Evolutionary conservation across 2,888 invertebrate genomes (phyloP), one percentile per base, ranked within the genome.

Genomic region (Pedicia rivosa): DNA sequence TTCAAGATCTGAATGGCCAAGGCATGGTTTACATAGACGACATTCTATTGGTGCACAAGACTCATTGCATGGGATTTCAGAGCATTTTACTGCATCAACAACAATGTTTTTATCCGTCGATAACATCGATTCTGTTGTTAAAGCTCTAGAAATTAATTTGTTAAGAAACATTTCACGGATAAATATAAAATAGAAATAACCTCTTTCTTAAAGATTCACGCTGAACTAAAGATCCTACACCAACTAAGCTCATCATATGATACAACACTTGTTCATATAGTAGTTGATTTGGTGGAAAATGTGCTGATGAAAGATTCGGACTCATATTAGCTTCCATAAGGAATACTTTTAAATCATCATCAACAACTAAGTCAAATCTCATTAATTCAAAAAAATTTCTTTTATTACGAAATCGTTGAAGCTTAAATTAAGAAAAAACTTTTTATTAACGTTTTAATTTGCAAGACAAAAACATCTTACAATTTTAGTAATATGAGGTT

Each of bases 311-410:
- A 40, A 97, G 67, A 65, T 97, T 97, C 0, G 97, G 97, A 10
- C 92, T 92, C 97, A 97, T 95, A 53, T 97, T 97, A 1, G 90
- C 94, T 65, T 97, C 97, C 72, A 97, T 78, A 5, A 92, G 65
- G 50, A 74, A 82, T 1, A 94, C 83, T 34, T 79, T 80, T 1
- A 95, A 56, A 37, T 88, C 65, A 45, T 87, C 81, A 55, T 95
- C 91, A 3, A 95, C 64, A 0, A 91, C 78, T 53, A 97, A 79
- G 59, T 97, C 97, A 53, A 97, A 87, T 20, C 97, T 73, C 63
- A 92, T 80, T 67, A 97, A 67, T 61, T 97, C 95, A 59, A 97
- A 97, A 58, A 91, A 95, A 49, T 80, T 81, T 13, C 68, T 59
- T 26, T 15, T 25, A 16, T 35, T 35, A 17, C 32, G 32, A 22